phyloP scores from a whole-genome alignment of 2,797 vertebrate species.

The Caiman crocodilus region DNA sequence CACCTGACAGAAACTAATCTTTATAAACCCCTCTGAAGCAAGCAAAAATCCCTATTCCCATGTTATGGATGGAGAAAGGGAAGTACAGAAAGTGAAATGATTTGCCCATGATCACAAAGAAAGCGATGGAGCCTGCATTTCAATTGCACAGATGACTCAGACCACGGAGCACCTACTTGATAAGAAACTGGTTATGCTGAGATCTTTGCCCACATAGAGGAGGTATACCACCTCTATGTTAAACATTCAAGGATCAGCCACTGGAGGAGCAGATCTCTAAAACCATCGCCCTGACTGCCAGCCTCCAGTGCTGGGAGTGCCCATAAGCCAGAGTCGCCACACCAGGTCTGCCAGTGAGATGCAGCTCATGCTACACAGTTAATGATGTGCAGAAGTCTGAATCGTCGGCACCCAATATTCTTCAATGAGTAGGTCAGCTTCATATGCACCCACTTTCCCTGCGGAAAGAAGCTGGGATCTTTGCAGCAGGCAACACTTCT shows the following conservation, averaged over 20 bases:
- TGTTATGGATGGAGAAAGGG: neutral
- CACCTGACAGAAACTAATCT: neutral
- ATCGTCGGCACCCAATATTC: neutral
- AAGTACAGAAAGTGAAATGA: neutral
- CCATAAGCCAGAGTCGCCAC: neutral
- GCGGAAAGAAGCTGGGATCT: neutral
- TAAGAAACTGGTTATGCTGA: accelerated
- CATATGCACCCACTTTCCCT: neutral
- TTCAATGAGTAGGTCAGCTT: neutral
- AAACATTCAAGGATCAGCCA: neutral
- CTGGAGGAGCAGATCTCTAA: accelerated
- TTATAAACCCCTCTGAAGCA: neutral
- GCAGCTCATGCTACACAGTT: neutral
- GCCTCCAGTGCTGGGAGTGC: neutral
- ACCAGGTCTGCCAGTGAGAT: neutral
- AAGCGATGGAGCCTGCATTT: neutral
- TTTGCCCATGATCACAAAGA: neutral
- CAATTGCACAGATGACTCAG: neutral
- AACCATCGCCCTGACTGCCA: neutral
- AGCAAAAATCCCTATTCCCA: neutral
- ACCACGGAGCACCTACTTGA: neutral
- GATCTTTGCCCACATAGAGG: neutral
- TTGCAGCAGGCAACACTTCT: accelerated
- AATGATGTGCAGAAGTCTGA: neutral
- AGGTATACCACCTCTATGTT: accelerated